These are phyloP conservation scores for Eretmocerus hayati DNA, from an alignment of 2,888 invertebrate genomes.

Conservation along the genomic window DNA sequence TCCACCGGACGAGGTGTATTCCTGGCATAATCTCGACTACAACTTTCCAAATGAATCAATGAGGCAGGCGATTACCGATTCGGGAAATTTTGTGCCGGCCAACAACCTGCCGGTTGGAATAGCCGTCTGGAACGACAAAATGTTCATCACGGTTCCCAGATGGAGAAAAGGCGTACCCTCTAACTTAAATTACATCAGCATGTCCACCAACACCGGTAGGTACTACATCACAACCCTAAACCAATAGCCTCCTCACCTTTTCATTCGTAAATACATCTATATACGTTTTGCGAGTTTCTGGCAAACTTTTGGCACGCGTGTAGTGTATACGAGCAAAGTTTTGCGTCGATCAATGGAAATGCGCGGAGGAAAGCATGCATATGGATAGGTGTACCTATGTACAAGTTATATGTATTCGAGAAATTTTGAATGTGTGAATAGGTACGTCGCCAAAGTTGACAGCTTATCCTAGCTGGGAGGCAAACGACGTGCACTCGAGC, in stretches of 20 bases:
- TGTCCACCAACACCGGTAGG: conserved; percentile 30
- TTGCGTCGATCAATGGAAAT: conserved; percentile 2
- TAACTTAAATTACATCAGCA: conserved; percentile 55
- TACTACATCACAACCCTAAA: not conserved
- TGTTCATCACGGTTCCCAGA: conserved; percentile 68
- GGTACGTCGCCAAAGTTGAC: conserved; percentile 60
- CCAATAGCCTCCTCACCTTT: not conserved
- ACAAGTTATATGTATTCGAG: too few species aligned
- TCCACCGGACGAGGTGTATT: conserved; percentile 30
- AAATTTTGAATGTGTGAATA: not conserved
- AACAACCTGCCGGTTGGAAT: conserved; percentile 65
- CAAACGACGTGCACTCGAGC: conserved; percentile 62
- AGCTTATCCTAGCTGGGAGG: conserved; percentile 72
- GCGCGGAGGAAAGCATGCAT: too few species aligned
- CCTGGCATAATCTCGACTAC: conserved; percentile 39
- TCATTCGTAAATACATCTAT: too few species aligned
- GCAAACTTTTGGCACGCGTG: conserved; percentile 9
- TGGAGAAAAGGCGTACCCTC: conserved; percentile 58
- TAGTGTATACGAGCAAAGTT: not conserved
- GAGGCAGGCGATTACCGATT: conserved; percentile 43
- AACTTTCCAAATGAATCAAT: conserved; percentile 36
- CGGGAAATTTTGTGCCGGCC: conserved; percentile 58
- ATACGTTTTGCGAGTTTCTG: too few species aligned
- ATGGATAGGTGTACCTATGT: too few species aligned
- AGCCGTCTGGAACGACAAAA: conserved; percentile 56